These are phyloP conservation scores for Drosophila neotestacea DNA, from an alignment of 2,888 invertebrate species.

Conservation along the genomic window DNA sequence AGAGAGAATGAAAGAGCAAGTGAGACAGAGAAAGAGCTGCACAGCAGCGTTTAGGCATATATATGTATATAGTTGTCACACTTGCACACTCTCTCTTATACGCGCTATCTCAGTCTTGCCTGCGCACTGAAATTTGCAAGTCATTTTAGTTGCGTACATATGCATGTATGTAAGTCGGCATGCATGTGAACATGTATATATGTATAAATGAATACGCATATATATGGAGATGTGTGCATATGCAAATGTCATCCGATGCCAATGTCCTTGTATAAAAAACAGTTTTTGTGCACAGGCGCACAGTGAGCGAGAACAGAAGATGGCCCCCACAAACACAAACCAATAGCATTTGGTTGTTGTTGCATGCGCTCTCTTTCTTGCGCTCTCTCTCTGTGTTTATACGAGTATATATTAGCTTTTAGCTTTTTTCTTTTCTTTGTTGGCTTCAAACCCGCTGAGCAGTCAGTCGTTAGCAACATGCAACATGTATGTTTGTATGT, in stretches of 20 bases:
- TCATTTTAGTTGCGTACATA: conserved; percentile 1
- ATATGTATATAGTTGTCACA: conserved; percentile 20
- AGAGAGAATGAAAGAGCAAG: conserved; percentile 10
- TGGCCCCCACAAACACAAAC: conserved; percentile 7
- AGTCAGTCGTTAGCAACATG: conserved; percentile 21
- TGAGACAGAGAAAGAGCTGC: background rate
- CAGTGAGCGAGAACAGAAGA: conserved; percentile 63
- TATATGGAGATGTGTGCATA: background rate
- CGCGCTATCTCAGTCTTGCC: conserved; percentile 11
- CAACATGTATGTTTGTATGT: conserved; percentile 4
- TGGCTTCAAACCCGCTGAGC: conserved; percentile 44
- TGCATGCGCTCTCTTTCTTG: background rate
- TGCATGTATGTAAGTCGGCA: background rate
- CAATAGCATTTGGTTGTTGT: background rate
- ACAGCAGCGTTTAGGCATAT: background rate
- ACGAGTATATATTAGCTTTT: background rate
- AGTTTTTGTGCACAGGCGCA: conserved; percentile 81
- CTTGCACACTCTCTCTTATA: conserved; percentile 19
- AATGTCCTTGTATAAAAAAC: conserved; percentile 86
- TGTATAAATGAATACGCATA: conserved; percentile 1
- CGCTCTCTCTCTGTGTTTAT: background rate
- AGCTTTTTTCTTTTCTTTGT: conserved; percentile 25
- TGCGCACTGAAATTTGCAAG: conserved; percentile 12
- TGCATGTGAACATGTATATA: background rate
- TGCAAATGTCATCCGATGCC: conserved; percentile 74